These are phyloP conservation scores for Borostomias antarcticus DNA, from an alignment of 2,797 vertebrate species.

Conservation along the genomic window DNA sequence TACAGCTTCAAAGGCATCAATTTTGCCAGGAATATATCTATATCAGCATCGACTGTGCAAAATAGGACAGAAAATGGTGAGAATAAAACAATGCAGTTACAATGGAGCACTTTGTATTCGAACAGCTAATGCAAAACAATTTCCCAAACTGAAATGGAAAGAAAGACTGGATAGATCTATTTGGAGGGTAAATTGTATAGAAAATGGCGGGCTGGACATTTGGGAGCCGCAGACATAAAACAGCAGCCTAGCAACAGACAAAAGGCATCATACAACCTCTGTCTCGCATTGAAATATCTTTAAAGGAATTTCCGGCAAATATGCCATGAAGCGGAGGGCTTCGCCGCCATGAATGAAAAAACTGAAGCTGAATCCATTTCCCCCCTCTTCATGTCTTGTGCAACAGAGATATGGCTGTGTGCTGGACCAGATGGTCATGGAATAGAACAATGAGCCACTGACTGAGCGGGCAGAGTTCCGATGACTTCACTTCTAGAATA, in stretches of 20 bases:
- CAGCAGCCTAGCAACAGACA: conserved; percentile 61
- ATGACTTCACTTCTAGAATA: conserved; percentile 71
- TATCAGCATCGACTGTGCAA: conserved; percentile 25
- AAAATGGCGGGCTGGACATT: conserved; percentile 26
- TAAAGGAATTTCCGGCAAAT: conserved; percentile 57
- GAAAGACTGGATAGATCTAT: conserved; percentile 39
- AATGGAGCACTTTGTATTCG: conserved; percentile 26
- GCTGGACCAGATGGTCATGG: conserved; percentile 66
- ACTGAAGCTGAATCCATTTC: conserved; percentile 59
- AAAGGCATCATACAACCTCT: conserved; percentile 65
- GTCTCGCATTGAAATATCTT: conserved; percentile 53
- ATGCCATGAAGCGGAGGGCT: conserved; percentile 57
- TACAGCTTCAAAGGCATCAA: conserved; percentile 2
- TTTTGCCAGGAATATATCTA: conserved; percentile 16
- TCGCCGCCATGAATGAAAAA: conserved; percentile 63
- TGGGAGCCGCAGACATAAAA: conserved; percentile 52
- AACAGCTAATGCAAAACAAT: conserved; percentile 53
- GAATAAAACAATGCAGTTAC: conserved; percentile 15
- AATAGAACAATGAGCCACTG: conserved; percentile 71
- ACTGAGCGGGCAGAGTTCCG: conserved; percentile 47
- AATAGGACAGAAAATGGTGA: conserved; percentile 17
- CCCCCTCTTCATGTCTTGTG: conserved; percentile 43
- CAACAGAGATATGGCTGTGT: conserved; percentile 70
- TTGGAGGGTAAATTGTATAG: conserved; percentile 40
- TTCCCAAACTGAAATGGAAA: conserved; percentile 26